phyloP scores from a whole-genome alignment of 2,888 invertebrate genomes.

The Stenchaetothrips biformis region DNA sequence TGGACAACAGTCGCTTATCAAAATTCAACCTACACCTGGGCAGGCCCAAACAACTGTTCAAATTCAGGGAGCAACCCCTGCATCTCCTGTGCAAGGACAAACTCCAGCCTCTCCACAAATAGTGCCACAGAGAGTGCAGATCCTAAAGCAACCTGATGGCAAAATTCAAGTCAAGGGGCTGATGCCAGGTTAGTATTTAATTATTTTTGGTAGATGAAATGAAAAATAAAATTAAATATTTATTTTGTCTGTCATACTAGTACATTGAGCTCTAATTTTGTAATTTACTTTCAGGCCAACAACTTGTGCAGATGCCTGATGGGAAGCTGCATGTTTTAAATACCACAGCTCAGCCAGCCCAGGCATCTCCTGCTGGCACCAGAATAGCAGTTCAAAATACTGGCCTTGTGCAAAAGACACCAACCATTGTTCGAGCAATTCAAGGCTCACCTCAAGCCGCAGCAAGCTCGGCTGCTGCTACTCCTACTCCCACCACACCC shows the following conservation, averaged over 20 bases:
- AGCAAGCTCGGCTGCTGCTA: slow-evolving; percentile 40
- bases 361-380: slow-evolving; percentile 43
- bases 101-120: slow-evolving; percentile 34
- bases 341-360: slow-evolving; percentile 44
- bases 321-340: slow-evolving; percentile 84
- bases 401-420: slow-evolving; percentile 36
- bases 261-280: not conserved
- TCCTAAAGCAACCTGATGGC: slow-evolving; percentile 83
- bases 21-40: slow-evolving; percentile 46
- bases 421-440: slow-evolving; percentile 39
- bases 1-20: slow-evolving; percentile 51
- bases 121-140: slow-evolving; percentile 73
- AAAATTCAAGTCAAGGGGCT: slow-evolving; percentile 88
- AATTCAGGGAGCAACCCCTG: slow-evolving; percentile 1
- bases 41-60: slow-evolving; percentile 41
- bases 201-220: not conserved
- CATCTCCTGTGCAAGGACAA: slow-evolving; percentile 27
- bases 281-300: slow-evolving; percentile 54
- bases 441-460: slow-evolving; percentile 43
- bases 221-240: slow-evolving; percentile 27
- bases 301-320: slow-evolving; percentile 87
- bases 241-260: not conserved
- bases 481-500: slow-evolving; percentile 40
- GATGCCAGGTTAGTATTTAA: slow-evolving; percentile 62
- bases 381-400: slow-evolving; percentile 34